phyloP scores from a whole-genome alignment of 2,888 invertebrate species.

The Amiota communis region DNA sequence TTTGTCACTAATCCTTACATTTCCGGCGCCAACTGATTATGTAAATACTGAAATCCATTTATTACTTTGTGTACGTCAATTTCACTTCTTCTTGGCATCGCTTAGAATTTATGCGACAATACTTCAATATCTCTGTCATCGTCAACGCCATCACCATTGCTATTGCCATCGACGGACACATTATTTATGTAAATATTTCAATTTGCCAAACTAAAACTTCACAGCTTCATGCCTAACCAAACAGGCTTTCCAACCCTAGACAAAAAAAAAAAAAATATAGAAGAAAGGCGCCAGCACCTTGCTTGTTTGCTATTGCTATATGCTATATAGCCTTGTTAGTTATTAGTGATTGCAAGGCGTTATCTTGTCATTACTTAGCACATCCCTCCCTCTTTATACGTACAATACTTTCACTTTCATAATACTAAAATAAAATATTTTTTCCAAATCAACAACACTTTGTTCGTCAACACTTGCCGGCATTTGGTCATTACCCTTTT shows the following conservation, averaged over 20 bases:
- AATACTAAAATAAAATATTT: too few relatives aligned
- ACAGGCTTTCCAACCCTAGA: neutral
- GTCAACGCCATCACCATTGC: neutral
- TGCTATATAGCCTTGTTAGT: too few relatives aligned
- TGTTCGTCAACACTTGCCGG: too few relatives aligned
- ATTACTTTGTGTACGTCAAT: neutral
- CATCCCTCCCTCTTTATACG: too few relatives aligned
- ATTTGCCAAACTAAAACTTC: conserved; percentile 25
- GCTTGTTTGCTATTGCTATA: too few relatives aligned
- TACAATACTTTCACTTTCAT: too few relatives aligned
- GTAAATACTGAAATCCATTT: neutral
- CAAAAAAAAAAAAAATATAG: too few relatives aligned
- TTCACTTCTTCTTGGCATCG: neutral
- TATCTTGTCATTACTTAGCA: too few relatives aligned
- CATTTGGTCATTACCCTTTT: too few relatives aligned
- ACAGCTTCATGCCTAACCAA: neutral
- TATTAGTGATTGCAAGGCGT: too few relatives aligned
- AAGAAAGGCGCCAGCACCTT: too few relatives aligned
- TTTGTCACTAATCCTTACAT: conserved; percentile 4
- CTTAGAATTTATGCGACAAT: conserved; percentile 10
- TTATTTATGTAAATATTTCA: conserved; percentile 31
- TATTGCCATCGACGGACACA: conserved; percentile 12
- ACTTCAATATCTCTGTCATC: conserved; percentile 7
- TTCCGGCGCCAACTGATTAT: conserved; percentile 16
- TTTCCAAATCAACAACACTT: too few relatives aligned